phyloP scores from a whole-genome alignment of 1,140 invertebrate species.

The Acromyrmex heyeri region DNA sequence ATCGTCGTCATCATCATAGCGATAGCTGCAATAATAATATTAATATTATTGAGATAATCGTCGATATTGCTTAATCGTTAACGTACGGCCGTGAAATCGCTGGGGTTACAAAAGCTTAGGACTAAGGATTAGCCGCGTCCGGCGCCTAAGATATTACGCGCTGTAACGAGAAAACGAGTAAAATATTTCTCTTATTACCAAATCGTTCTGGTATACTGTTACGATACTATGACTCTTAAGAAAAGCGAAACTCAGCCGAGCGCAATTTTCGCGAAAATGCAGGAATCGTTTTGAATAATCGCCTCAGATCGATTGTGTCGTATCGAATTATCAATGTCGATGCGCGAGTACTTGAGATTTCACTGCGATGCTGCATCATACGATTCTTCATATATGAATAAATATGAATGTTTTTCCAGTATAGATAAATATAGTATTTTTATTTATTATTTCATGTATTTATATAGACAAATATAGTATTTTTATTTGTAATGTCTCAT shows the following conservation, averaged over 20 bases:
- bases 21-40: constrained; percentile 69
- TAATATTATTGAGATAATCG: constrained; percentile 73
- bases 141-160: constrained; percentile 35
- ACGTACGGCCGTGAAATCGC: constrained; percentile 54
- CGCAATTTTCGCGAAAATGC: constrained; percentile 16
- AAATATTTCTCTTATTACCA: constrained; percentile 35
- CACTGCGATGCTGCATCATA: not conserved
- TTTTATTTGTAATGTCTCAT: not conserved
- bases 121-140: constrained; percentile 47
- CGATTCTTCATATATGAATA: not conserved
- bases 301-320: not conserved
- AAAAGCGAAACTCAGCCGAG: constrained; percentile 19
- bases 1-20: constrained; percentile 72
- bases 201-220: constrained; percentile 20
- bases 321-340: constrained; percentile 21
- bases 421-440: not conserved
- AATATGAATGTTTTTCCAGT: constrained; percentile 1
- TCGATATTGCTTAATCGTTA: constrained; percentile 67
- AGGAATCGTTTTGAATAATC: constrained; percentile 9
- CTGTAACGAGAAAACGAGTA: constrained; percentile 18
- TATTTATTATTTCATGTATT: not conserved
- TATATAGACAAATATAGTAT: not conserved
- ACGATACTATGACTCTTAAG: constrained; percentile 25
- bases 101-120: constrained; percentile 58
- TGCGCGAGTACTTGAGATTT: constrained; percentile 10